Evolutionary conservation across 2,797 vertebrate species (phyloP), one percentile per base, ranked within the genome.

Genomic region (Zenarchopterus dispar): DNA sequence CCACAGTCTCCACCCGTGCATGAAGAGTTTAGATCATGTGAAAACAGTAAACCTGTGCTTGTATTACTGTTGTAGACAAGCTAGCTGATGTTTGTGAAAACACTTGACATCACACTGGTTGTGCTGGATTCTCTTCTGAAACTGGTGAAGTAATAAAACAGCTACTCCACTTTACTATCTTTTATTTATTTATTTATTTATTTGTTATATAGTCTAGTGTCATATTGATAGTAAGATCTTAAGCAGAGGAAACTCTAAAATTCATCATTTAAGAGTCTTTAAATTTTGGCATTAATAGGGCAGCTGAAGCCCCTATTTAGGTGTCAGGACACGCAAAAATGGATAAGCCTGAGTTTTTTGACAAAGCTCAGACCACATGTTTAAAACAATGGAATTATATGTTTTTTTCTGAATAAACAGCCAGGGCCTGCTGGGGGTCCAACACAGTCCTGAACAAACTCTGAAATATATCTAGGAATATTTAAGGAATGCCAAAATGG

Each of bases 351-450:
- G 5, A 21, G 75, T 78, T 80, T 88, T 74, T 84, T 87, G 85
- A 84, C 79, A 75, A 78, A 77, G 52, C 62, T 77, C 53, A 62
- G 62, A 69, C 85, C 77, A 64, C 84, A 85, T 80, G 77, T 84
- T 80, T 72, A 54, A 75, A 70, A 31, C 63, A 62, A 56, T 26
- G 62, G 69, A 69, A 70, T 84, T 72, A 11, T 49, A 61, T 78
- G 45, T 67, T 80, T 65, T n/a, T 42, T 36, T 42, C 39, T 78
- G 82, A 80, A 74, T 86, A 87, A 88, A 84, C 80, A 82, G 33
- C 44, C 22, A 67, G 31, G 66, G 41, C 55, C 69, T 18, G 36
- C 66, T 53, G 55, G 60, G 66, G 73, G 69, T 65, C 67, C 43
- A 1, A 66, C 58, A 45, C 36, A 42, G 65, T 28, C 56, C 61